These are phyloP conservation scores for Dermochelys coriacea DNA, from an alignment of 2,797 vertebrate genomes.

Conservation along the genomic window DNA sequence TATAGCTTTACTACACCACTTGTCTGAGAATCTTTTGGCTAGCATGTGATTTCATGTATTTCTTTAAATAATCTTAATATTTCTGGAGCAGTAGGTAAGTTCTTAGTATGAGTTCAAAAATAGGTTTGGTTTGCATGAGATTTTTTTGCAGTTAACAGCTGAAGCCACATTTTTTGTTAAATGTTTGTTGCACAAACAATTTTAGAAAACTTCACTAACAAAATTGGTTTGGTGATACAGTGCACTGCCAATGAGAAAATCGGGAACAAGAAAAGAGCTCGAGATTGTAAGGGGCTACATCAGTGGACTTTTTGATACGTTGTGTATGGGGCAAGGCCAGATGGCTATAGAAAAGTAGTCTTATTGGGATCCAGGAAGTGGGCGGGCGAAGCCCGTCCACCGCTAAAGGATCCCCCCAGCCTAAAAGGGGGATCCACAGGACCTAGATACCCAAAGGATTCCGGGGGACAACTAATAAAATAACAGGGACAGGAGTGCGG, in stretches of 20 bases:
- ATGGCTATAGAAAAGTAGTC: too few relatives aligned
- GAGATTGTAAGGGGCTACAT: not conserved
- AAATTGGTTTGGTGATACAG: not conserved
- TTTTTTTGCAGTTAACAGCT: not conserved
- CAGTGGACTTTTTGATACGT: not conserved
- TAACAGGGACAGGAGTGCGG: too few relatives aligned
- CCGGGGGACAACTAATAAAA: too few relatives aligned
- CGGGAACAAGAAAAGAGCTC: not conserved
- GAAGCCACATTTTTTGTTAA: not conserved
- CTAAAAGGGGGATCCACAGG: too few relatives aligned
- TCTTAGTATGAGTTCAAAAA: not conserved
- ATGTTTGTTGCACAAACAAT: fast-evolving
- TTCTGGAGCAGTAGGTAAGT: not conserved
- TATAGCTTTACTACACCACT: not conserved
- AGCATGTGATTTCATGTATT: not conserved
- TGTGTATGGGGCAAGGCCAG: too few relatives aligned
- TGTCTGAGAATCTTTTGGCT: not conserved
- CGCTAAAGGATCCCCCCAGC: too few relatives aligned
- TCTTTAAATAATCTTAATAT: not conserved
- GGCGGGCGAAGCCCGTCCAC: too few relatives aligned
- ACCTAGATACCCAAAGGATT: too few relatives aligned
- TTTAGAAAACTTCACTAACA: not conserved
- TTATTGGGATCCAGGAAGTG: too few relatives aligned
- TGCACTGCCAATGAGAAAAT: not conserved
- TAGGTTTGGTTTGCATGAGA: not conserved